These are phyloP conservation scores for Orthonychiurus folsomi DNA, from an alignment of 2,888 invertebrate species.

Conservation along the genomic window DNA sequence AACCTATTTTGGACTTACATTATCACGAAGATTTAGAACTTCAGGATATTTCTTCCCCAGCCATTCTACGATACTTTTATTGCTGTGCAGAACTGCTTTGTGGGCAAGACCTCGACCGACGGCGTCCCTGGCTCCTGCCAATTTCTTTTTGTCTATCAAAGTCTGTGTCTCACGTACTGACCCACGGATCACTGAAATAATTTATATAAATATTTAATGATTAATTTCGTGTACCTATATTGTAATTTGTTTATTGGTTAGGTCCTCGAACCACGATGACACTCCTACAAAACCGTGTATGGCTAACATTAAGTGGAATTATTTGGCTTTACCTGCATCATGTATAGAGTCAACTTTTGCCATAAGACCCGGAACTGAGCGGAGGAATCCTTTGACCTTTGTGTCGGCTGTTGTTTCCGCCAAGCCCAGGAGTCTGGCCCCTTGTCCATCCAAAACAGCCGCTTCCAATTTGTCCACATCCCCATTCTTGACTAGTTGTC, in stretches of 20 bases:
- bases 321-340: conserved; percentile 62
- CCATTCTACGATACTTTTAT: conserved; percentile 62
- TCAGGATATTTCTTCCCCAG: conserved; percentile 59
- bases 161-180: conserved; percentile 46
- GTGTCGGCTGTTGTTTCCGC: conserved; percentile 54
- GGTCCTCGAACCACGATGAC: too few species aligned
- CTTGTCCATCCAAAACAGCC: conserved; percentile 58
- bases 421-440: conserved; percentile 54
- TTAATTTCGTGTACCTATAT: neutral
- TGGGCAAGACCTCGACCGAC: conserved; percentile 65
- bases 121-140: conserved; percentile 57
- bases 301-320: too few species aligned
- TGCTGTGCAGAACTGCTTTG: conserved; percentile 68
- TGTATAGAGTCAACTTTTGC: conserved; percentile 67
- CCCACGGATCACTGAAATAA: conserved; percentile 43
- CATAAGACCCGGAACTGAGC: conserved; percentile 62
- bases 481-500: conserved; percentile 53
- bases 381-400: conserved; percentile 56
- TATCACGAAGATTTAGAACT: conserved; percentile 58
- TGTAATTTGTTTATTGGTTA: neutral
- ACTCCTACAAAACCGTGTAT: too few species aligned
- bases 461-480: conserved; percentile 59
- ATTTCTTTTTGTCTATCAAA: conserved; percentile 49
- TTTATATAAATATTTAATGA: neutral
- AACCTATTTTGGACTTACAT: conserved; percentile 54